A percentile compares a stretch with the other conserved stretches of the same genome.
Conservation (phyloP, 2,797 vertebrate species). For the Rhinogobio ventralis region DNA sequence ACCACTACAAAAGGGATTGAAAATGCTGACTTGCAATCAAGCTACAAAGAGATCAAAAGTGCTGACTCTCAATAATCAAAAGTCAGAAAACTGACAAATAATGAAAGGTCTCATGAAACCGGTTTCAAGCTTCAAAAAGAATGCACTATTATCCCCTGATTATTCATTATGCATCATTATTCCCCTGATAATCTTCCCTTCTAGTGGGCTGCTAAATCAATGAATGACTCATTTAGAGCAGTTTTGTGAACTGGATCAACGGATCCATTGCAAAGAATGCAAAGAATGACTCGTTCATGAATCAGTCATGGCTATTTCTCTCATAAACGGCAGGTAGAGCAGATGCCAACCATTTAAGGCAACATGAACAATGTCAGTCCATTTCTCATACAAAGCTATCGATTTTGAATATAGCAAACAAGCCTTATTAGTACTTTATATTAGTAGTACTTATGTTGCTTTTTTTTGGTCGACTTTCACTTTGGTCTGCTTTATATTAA, state of each 20-base stretch:
- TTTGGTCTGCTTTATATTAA: background rate
- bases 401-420: background rate
- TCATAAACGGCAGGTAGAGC: background rate
- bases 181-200: background rate
- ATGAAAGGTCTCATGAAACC: background rate
- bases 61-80: conserved; percentile 17
- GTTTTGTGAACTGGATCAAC: background rate
- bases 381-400: background rate
- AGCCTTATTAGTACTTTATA: background rate
- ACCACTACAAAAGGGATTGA: background rate
- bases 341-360: background rate
- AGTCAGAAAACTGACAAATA: conserved; percentile 10
- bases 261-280: background rate
- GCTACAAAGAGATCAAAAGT: conserved; percentile 26
- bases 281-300: background rate
- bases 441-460: background rate
- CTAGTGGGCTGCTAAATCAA: conserved; percentile 7
- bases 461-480: background rate
- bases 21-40: conserved; percentile 14
- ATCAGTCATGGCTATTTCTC: background rate
- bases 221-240: conserved; percentile 13
- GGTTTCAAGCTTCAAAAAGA: background rate
- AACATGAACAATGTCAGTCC: background rate
- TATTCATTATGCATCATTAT: conserved; percentile 7
- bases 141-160: background rate